A percentile compares a stretch with the other conserved stretches of the same genome.
phyloP scores from a whole-genome alignment of 1,140 invertebrate species.

The Acromyrmex charruanus region DNA sequence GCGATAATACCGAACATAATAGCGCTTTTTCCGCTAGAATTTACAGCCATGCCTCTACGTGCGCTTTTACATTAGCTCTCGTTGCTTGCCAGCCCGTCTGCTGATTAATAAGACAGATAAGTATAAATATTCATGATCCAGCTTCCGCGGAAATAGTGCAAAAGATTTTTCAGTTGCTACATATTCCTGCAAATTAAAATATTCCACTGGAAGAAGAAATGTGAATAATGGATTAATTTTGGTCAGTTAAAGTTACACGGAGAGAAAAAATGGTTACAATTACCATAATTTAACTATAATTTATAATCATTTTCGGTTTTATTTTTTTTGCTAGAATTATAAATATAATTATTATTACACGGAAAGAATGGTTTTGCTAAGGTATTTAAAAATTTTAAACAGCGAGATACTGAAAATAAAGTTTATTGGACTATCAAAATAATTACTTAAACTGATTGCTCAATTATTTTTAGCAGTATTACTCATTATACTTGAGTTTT shows the following conservation, averaged over 20 bases:
- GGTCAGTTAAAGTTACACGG: not conserved
- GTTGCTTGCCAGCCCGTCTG: slow-evolving; percentile 12
- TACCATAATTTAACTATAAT: too few relatives aligned
- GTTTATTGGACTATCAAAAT: too few relatives aligned
- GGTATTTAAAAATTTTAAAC: too few relatives aligned
- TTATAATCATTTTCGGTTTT: too few relatives aligned
- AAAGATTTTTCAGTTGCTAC: not conserved
- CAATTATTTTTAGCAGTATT: too few relatives aligned
- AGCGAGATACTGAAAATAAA: too few relatives aligned
- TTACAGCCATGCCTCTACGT: slow-evolving; percentile 21
- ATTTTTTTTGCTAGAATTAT: too few relatives aligned
- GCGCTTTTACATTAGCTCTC: slow-evolving; percentile 33
- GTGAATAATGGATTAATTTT: not conserved
- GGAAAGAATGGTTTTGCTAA: too few relatives aligned
- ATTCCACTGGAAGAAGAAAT: not conserved
- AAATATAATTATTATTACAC: too few relatives aligned
- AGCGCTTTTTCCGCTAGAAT: slow-evolving; percentile 49
- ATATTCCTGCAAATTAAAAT: not conserved
- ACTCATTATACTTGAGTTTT: too few relatives aligned
- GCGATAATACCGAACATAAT: slow-evolving; percentile 54
- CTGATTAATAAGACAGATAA: slow-evolving; percentile 53
- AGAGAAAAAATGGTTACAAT: too few relatives aligned
- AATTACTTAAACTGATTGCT: too few relatives aligned
- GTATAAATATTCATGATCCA: slow-evolving; percentile 34
- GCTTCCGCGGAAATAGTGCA: not conserved